Conservation (phyloP, 2,888 invertebrate genomes). For the Ectobius pallidus region DNA sequence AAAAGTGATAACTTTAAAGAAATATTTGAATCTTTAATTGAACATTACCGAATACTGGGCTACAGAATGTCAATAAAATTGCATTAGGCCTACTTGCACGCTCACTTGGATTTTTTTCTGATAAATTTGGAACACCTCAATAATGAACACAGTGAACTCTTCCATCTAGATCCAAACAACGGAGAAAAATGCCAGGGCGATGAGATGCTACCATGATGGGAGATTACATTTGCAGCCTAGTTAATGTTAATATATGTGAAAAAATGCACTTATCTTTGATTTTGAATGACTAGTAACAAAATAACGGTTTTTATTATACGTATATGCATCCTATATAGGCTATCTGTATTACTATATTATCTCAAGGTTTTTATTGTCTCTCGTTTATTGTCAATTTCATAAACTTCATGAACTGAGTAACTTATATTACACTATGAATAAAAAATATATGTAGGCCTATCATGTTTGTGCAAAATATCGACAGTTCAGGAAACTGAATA, state of each 20-base stretch:
- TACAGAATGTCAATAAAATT: too few relatives aligned
- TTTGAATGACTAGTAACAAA: not conserved
- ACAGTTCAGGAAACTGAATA: too few relatives aligned
- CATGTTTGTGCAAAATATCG: not conserved
- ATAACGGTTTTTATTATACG: not conserved
- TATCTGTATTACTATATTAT: not conserved
- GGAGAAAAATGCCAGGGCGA: not conserved
- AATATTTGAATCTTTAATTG: not conserved
- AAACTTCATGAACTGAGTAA: not conserved
- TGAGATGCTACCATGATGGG: not conserved
- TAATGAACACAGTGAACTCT: not conserved
- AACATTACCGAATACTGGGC: too few relatives aligned
- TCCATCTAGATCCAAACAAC: not conserved
- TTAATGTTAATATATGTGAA: too few relatives aligned
- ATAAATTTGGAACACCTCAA: not conserved
- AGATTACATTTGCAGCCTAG: not conserved
- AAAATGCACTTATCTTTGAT: not conserved
- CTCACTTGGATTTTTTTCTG: not conserved
- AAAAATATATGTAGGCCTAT: not conserved
- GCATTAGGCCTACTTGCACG: not conserved
- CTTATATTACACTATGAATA: not conserved
- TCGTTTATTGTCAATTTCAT: not conserved
- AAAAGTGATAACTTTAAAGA: constrained; percentile 3
- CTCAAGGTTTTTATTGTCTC: not conserved
- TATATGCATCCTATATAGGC: too few relatives aligned